Evolutionary conservation across 2,113 vertebrate species (phyloP).

Genomic region (Himantopus leucocephalus): DNA sequence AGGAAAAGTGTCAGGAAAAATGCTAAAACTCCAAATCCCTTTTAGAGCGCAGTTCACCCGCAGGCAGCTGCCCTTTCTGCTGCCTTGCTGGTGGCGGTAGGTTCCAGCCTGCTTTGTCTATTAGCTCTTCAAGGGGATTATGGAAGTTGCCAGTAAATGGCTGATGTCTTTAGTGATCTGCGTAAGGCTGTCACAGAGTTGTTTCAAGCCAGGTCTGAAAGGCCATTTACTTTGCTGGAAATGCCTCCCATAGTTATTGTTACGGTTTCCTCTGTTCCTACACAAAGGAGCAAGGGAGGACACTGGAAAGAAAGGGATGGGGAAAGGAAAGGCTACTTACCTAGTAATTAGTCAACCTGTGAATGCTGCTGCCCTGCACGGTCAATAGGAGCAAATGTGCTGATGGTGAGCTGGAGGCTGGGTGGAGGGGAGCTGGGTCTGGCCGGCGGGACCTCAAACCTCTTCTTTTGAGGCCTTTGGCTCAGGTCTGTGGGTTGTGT

Average conservation of each 20-base stretch:
- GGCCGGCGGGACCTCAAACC: not conserved
- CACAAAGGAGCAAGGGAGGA: not conserved
- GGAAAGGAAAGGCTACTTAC: not conserved
- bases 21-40: not conserved
- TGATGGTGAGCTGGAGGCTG: rapidly evolving
- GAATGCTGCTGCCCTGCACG: not conserved
- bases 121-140: not conserved
- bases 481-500: not conserved
- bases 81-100: not conserved
- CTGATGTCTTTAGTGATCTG: not conserved
- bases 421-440: not conserved
- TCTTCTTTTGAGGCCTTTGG: not conserved
- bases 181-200: not conserved
- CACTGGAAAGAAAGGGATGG: not conserved
- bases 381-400: not conserved
- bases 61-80: not conserved
- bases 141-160: not conserved
- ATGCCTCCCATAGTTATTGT: not conserved
- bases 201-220: constrained; percentile 7
- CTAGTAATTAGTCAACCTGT: not conserved
- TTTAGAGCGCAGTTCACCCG: not conserved
- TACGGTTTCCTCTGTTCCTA: not conserved
- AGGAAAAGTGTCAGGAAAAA: not conserved
- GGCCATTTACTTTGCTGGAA: not conserved
- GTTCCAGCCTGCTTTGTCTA: not conserved